Evolutionary conservation across 2,797 vertebrate species (phyloP).

Genomic region (Jordanella pulchra): DNA sequence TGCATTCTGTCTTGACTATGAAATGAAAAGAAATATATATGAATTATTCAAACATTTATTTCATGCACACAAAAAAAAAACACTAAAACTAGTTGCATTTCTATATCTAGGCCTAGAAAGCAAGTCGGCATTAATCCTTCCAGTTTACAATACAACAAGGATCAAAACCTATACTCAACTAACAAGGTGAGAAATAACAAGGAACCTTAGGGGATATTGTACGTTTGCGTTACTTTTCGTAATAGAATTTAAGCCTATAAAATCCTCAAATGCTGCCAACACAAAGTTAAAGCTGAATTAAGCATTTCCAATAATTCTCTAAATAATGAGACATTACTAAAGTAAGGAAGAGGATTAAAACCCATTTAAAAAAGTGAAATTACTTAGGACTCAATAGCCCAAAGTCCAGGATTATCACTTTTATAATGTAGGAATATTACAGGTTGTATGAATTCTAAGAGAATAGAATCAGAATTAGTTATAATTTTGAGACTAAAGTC

Average conservation of each 20-base stretch:
- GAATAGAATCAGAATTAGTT: no score
- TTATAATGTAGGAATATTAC: no score
- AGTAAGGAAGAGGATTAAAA: neutral
- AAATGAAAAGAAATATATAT: neutral
- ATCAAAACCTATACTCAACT: no score
- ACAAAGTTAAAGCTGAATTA: neutral
- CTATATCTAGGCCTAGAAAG: conserved; percentile 12
- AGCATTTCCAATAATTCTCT: neutral
- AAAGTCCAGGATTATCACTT: no score
- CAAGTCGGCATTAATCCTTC: conserved; percentile 10
- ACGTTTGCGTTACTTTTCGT: neutral
- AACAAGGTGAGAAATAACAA: neutral
- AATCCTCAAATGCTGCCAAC: neutral
- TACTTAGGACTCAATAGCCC: no score
- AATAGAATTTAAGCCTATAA: neutral
- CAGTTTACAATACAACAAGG: neutral
- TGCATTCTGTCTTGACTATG: neutral
- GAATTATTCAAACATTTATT: conserved; percentile 38
- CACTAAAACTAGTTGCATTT: conserved; percentile 21
- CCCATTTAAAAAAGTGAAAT: no score
- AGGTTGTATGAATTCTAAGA: no score
- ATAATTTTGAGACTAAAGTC: no score
- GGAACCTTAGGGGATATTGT: neutral
- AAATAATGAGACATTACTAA: neutral
- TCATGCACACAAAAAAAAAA: conserved; percentile 48